phyloP scores from a whole-genome alignment of 2,797 vertebrate species.

The Myotis myotis region DNA sequence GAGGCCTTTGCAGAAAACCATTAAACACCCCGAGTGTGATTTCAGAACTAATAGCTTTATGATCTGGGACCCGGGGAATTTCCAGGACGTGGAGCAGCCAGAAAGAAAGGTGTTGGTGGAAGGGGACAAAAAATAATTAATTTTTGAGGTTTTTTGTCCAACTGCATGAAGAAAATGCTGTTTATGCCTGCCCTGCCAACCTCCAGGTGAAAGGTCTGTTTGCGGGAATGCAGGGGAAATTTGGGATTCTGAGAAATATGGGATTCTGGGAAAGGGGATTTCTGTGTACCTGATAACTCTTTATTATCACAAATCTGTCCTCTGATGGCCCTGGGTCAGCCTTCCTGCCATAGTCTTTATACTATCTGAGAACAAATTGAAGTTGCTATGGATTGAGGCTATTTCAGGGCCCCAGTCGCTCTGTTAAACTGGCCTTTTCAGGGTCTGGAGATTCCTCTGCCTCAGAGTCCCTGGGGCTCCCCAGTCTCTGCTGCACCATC shows the following conservation, averaged over 20 bases:
- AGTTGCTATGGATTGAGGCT: not conserved
- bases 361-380: not conserved
- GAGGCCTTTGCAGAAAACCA: not conserved
- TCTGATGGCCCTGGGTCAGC: not conserved
- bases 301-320: not conserved
- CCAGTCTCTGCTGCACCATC: fast-evolving
- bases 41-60: not conserved
- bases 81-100: not conserved
- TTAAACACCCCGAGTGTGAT: not conserved
- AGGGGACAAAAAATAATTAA: not conserved
- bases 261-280: conserved; percentile 46
- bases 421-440: not conserved
- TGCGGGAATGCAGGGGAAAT: conserved; percentile 11
- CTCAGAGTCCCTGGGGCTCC: not conserved
- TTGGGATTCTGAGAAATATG: conserved; percentile 12
- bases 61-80: not conserved
- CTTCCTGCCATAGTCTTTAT: not conserved
- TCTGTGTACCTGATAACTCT: conserved; percentile 26
- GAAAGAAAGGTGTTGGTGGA: not conserved
- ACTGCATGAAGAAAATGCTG: not conserved
- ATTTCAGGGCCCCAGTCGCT: not conserved
- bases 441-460: not conserved
- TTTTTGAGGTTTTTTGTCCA: not conserved
- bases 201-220: not conserved
- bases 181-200: not conserved